Conservation (phyloP, 2,113 vertebrate species). For the Balaenoptera acutorostrata region DNA sequence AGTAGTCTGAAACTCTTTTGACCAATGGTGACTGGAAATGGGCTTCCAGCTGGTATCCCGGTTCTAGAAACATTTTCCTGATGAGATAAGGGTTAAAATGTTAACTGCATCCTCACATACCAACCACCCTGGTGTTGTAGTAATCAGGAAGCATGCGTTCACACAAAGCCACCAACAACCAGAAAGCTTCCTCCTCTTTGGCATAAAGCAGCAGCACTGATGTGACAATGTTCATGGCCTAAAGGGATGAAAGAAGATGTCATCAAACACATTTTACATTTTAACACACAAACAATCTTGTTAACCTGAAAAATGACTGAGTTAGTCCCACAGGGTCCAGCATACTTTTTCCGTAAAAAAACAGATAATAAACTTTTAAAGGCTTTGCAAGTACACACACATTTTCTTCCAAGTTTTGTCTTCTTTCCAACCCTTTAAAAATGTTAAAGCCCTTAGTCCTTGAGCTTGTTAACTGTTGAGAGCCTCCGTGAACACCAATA, state of each 20-base stretch:
- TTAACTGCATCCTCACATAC: slow-evolving; percentile 78
- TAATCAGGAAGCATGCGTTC: slow-evolving; percentile 98
- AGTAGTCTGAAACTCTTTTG: not conserved
- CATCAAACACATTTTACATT: not conserved
- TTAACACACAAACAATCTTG: not conserved
- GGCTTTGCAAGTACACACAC: not conserved
- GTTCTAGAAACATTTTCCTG: not conserved
- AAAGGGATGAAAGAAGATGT: not conserved
- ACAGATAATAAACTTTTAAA: not conserved
- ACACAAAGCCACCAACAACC: slow-evolving; percentile 96
- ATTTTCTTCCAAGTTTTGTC: not conserved
- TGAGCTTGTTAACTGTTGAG: too few relatives aligned
- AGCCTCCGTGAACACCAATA: not conserved
- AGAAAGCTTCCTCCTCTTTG: slow-evolving; percentile 98
- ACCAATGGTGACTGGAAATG: not conserved
- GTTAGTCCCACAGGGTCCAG: not conserved
- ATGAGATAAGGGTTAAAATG: not conserved
- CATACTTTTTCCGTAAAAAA: not conserved
- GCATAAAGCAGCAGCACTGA: slow-evolving; percentile 96
- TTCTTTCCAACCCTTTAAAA: not conserved
- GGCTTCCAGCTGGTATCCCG: rapidly evolving
- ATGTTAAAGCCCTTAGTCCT: not conserved
- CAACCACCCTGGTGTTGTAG: slow-evolving; percentile 98
- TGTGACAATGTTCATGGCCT: slow-evolving; percentile 99
- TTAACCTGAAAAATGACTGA: not conserved